Percentiles rank a stretch among this genome's conserved stretches.
phyloP scores from a whole-genome alignment of 1,140 invertebrate species.

The Acromyrmex charruanus region DNA sequence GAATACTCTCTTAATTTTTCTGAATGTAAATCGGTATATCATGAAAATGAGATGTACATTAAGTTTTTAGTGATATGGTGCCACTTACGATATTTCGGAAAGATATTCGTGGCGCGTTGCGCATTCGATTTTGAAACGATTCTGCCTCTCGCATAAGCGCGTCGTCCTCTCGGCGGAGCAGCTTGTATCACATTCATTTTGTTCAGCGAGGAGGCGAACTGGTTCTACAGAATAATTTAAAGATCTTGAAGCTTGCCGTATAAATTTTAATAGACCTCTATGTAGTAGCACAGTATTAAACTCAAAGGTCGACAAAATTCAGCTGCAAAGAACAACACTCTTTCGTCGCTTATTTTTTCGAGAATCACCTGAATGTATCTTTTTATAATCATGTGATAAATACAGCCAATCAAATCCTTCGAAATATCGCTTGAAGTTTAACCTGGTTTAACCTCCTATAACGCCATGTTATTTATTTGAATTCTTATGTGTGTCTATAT shows the following conservation, averaged over 20 bases:
- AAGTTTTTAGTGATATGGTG: neutral
- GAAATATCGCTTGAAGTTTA: neutral
- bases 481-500: too few species aligned
- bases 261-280: neutral
- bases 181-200: constrained; percentile 69
- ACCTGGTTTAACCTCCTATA: too few species aligned
- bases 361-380: neutral
- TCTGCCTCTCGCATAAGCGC: constrained; percentile 50
- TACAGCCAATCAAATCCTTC: neutral
- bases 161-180: constrained; percentile 44
- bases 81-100: constrained; percentile 67
- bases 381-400: neutral
- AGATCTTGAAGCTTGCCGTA: neutral
- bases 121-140: constrained; percentile 1
- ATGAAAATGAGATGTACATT: neutral
- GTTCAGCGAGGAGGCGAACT: neutral
- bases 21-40: neutral
- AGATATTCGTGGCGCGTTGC: constrained; percentile 43
- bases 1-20: too few species aligned
- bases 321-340: neutral
- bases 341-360: neutral
- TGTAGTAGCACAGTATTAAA: neutral
- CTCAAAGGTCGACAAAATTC: neutral
- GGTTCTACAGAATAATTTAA: neutral
- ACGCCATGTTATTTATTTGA: too few species aligned